Base-by-base conservation (phyloP, 1,140 invertebrate genomes). In the Saxidomus purpurata region DNA sequence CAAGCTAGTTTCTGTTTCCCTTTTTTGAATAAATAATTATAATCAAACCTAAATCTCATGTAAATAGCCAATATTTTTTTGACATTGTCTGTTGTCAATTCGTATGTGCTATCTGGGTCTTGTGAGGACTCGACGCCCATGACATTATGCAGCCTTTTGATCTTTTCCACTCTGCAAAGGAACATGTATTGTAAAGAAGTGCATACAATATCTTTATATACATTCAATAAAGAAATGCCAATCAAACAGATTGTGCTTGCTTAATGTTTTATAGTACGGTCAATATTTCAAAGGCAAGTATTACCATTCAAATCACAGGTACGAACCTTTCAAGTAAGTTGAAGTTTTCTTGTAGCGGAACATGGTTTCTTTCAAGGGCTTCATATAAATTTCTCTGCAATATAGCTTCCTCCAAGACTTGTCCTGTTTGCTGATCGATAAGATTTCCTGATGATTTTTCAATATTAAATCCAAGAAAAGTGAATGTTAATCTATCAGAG, bases 21-120 rank as follows among this genome's bases (percentile, higher is more conserved):
- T n/a, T n/a, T n/a, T n/a, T n/a, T n/a, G n/a, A n/a, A n/a, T n/a
- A n/a, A n/a, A n/a, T n/a, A n/a, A n/a, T n/a, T n/a, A n/a, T n/a
- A n/a, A n/a, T n/a, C n/a, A n/a, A n/a, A 94, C 94, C 93, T 92
- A 87, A 94, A 94, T 81, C 94, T 87, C 92, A 94, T 92, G 92
- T 93, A 94, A 40, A 95, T 94, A 25, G 94, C 94, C 47, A 94
- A 77, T 38, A 95, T 94, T 88, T 95, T 95, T 77, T 94, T 93
- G 28, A 92, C 94, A 84, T 95, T 95, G 85, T 95, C 94, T 47
- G 92, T 92, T 52, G 94, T 94, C 69, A 95, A 87, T 79, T 94
- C 94, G 89, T 95, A 95, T 4, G 91, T 92, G 15, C 79, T 59
- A 89, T 94, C 94, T 55, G 93, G 94, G 83, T 94, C 93, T 77